Evolutionary conservation across 2,888 invertebrate species (phyloP).

Genomic region (Osmoderma eremita): DNA sequence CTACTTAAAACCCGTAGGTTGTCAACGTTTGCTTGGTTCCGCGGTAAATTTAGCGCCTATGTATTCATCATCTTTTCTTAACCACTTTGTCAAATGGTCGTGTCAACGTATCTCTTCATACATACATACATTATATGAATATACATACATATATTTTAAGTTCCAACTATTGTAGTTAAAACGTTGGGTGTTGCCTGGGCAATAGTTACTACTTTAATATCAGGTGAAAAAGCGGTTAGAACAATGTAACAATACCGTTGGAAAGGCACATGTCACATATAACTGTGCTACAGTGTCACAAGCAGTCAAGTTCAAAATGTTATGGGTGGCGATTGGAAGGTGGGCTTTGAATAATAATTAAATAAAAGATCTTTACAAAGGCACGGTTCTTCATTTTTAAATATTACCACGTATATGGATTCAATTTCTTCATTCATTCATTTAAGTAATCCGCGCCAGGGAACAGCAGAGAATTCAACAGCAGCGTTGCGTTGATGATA

Average conservation of each 20-base stretch:
- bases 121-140: not conserved
- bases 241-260: slow-evolving; percentile 28
- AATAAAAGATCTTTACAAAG: too few relatives aligned
- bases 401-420: too few relatives aligned
- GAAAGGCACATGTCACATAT: slow-evolving; percentile 20
- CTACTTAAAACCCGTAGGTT: slow-evolving; percentile 26
- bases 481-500: too few relatives aligned
- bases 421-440: too few relatives aligned
- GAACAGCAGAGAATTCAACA: too few relatives aligned
- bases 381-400: too few relatives aligned
- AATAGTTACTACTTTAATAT: slow-evolving; percentile 17
- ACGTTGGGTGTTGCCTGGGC: slow-evolving; percentile 11
- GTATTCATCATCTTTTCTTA: slow-evolving; percentile 10
- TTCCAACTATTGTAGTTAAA: slow-evolving; percentile 25
- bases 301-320: slow-evolving; percentile 23
- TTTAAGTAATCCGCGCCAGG: too few relatives aligned
- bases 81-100: slow-evolving; percentile 7
- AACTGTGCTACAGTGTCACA: slow-evolving; percentile 19
- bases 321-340: slow-evolving; percentile 15
- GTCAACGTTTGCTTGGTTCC: slow-evolving; percentile 14
- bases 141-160: slow-evolving; percentile 21
- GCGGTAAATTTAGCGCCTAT: slow-evolving; percentile 28
- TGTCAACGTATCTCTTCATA: too few relatives aligned
- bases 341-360: slow-evolving; percentile 14
- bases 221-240: slow-evolving; percentile 16